Evolutionary conservation across 2,888 invertebrate species (phyloP), one percentile per base, ranked within the genome.

Genomic region (Thereva nobilitata): DNA sequence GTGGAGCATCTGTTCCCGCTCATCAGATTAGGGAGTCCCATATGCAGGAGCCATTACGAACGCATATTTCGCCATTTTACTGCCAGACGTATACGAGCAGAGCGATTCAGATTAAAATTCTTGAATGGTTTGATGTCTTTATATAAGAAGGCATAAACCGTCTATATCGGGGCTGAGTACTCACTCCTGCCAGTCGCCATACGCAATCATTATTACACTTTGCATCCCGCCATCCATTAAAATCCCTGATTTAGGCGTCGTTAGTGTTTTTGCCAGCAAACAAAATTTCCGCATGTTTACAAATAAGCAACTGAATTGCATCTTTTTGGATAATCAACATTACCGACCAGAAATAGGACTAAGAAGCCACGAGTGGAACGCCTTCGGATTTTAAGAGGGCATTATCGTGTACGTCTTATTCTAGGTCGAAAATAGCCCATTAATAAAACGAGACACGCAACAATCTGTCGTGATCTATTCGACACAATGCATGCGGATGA

Each of bases 151-250:
- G 47, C 57, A 23, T 53, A 37, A 38, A 53, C 9, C 12, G 35
- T 61, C 61, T 61, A 61, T 61, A 50, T 61, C 41, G 23, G 23
- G 34, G 45, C 61, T 3, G 49, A 38, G 44, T n/a, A 61, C 40
- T 10, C 12, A 41, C 55, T 40, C 41, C 40, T 44, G 61, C 40
- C 61, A 50, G 40, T 61, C 57, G 35, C n/a, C 23, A 49, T 47
- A 61, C 34, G 50, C 50, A 50, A 61, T 40, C 49, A 61, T 61
- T 61, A 61, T 61, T 61, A 50, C 61, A 50, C 50, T 61, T 61
- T 50, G 41, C 50, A 61, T 61, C 61, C 61, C 61, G 42, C 42
- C 61, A 61, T 61, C 61, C 50, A 61, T 61, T 49, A 61, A 49
- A 40, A 61, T 23, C 23, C 23, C 23, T 23, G 61, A 61, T 61